Conservation (phyloP, 2,797 vertebrate species). For the Argyrosomus regius region DNA sequence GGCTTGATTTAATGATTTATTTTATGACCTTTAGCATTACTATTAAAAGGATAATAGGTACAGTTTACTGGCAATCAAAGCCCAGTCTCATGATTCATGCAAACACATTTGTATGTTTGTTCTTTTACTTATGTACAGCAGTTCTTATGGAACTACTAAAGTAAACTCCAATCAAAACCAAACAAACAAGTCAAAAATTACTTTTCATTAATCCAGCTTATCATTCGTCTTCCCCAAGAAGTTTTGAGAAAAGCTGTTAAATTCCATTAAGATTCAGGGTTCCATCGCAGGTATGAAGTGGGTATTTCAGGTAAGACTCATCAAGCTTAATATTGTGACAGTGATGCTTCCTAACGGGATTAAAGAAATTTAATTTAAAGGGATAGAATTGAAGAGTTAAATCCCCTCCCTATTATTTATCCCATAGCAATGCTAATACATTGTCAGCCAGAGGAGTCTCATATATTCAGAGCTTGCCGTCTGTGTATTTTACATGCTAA, state of each 20-base stretch:
- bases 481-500: conserved; percentile 53
- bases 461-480: conserved; percentile 20
- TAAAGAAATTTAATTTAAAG: conserved; percentile 61
- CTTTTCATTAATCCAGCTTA: conserved; percentile 33
- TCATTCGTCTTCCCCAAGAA: neutral
- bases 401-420: conserved; percentile 48
- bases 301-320: conserved; percentile 31
- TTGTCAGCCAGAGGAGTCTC: conserved; percentile 34
- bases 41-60: conserved; percentile 34
- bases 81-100: neutral
- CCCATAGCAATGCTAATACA: conserved; percentile 41
- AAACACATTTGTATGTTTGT: conserved; percentile 9
- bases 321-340: conserved; percentile 45
- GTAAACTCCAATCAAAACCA: conserved; percentile 10
- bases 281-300: conserved; percentile 27
- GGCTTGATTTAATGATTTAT: conserved; percentile 48
- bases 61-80: conserved; percentile 3
- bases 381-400: conserved; percentile 48
- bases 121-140: conserved; percentile 14
- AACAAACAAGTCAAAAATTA: conserved; percentile 14
- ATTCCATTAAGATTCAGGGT: conserved; percentile 11
- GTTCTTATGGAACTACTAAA: neutral
- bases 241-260: conserved; percentile 1
- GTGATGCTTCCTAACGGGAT: conserved; percentile 53
- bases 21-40: conserved; percentile 42